These are phyloP conservation scores for Periophthalmodon schlosseri DNA, from an alignment of 2,113 vertebrate species.

Conservation along the genomic window DNA sequence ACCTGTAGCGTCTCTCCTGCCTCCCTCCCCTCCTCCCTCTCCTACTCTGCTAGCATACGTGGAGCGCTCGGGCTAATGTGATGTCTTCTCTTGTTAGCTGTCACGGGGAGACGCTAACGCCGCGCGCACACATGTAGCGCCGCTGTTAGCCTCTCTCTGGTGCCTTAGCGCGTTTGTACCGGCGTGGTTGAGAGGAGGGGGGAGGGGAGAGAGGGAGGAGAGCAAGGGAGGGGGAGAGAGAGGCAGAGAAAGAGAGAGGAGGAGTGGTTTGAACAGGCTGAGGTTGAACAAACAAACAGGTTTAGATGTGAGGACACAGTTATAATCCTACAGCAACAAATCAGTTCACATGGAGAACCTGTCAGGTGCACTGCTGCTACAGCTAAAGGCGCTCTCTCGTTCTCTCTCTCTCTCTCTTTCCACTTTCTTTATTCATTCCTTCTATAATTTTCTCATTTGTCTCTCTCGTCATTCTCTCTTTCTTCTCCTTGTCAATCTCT, in stretches of 20 bases:
- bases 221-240: too few species aligned
- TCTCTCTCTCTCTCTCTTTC: too few species aligned
- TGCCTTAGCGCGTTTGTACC: constrained; percentile 48
- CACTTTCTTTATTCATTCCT: too few species aligned
- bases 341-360: not conserved
- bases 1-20: constrained; percentile 57
- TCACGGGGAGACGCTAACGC: constrained; percentile 23
- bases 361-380: too few species aligned
- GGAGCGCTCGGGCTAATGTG: constrained; percentile 15
- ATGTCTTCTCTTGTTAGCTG: constrained; percentile 66
- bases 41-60: constrained; percentile 20
- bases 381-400: too few species aligned
- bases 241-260: not conserved
- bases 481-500: too few species aligned
- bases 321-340: too few species aligned
- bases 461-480: too few species aligned
- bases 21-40: constrained; percentile 1
- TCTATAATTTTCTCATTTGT: too few species aligned
- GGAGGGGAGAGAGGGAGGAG: too few species aligned
- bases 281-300: not conserved
- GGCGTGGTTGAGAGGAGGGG: not conserved
- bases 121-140: constrained; percentile 16
- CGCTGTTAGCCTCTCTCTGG: constrained; percentile 52
- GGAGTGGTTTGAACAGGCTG: not conserved
- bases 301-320: not conserved